Evolutionary conservation across 2,797 vertebrate genomes (phyloP), one percentile per base, ranked within the genome.

Genomic region (Pseudocheirus occidentalis): DNA sequence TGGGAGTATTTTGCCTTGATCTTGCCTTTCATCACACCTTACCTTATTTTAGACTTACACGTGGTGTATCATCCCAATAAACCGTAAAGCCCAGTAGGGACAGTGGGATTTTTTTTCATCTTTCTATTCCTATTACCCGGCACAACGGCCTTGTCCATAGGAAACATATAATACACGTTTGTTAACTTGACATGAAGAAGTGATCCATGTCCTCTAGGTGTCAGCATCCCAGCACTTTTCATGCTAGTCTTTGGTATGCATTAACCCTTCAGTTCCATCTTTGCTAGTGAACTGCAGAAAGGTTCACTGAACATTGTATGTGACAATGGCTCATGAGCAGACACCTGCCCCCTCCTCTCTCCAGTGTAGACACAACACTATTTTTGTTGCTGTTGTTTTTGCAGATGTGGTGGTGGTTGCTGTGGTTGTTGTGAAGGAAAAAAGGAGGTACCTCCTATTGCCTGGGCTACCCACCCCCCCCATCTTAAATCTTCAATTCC

Each of bases 401-500:
- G n/a, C 0, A 1, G n/a, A 40, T 21, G n/a, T 40, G 34, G 13
- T n/a, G 34, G 58, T 73, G n/a, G n/a, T 40, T 73, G n/a, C 31
- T 73, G n/a, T 73, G 66, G 5, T n/a, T 40, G 18, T 46, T 46
- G 40, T 87, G 24, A 94, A 92, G 27, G 29, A 6, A 92, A 55
- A 94, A 94, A 29, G 5, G 34, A 81, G 55, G 53, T 4, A 90
- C 56, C 90, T 59, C 90, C 90, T 54, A 46, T 81, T 59, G 14
- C 18, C 62, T 58, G 46, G 5, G 2, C 11, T 81, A n/a, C 40
- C 40, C 40, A 46, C 21, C 21, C 52, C 2, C n/a, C 40, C 73
- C 21, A 50, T 46, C 66, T 55, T 90, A 95, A 90, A 50, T 95
- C 56, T 97, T 50, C n/a, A 81, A 92, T 90, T 95, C 57, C 28